phyloP scores from a whole-genome alignment of 2,113 vertebrate species.

The Oryzias javanicus region DNA sequence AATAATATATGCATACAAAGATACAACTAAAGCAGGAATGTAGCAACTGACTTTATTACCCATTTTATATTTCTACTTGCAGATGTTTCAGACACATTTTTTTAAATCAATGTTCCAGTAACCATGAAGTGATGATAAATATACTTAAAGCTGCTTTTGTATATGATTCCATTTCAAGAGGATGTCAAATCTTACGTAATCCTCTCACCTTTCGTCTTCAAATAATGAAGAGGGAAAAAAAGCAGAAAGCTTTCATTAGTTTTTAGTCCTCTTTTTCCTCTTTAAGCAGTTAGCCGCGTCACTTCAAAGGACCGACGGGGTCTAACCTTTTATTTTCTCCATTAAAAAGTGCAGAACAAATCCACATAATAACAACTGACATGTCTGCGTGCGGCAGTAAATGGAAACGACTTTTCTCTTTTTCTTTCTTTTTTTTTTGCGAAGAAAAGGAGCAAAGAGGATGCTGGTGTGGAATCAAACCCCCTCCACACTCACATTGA shows the following conservation, averaged over 20 bases:
- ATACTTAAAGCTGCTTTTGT: neutral
- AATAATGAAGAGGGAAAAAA: conserved; percentile 1
- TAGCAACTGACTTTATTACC: too few species aligned
- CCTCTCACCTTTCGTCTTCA: conserved; percentile 8
- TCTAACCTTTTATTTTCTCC: conserved; percentile 44
- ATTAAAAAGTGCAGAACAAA: conserved; percentile 26
- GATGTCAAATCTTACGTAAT: neutral
- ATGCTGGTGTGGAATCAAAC: conserved; percentile 39
- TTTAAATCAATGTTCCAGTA: neutral
- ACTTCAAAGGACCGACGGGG: conserved; percentile 47
- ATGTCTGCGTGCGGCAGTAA: conserved; percentile 17
- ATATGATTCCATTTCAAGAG: neutral
- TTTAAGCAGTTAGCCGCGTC: conserved; percentile 17
- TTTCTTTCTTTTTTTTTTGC: conserved; percentile 44
- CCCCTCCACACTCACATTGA: conserved; percentile 1
- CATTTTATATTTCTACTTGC: too few species aligned
- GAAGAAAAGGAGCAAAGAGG: conserved; percentile 46
- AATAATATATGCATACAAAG: too few species aligned
- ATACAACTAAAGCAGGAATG: too few species aligned
- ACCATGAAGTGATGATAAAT: too few species aligned
- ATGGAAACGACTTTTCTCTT: conserved; percentile 44
- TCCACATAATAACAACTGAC: conserved; percentile 58
- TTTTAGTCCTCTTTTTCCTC: conserved; percentile 10
- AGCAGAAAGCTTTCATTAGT: conserved; percentile 17
- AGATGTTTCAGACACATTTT: neutral